Evolutionary conservation across 2,113 vertebrate species (phyloP), one percentile per base, ranked within the genome.

Genomic region (Oreochromis tanganicae): DNA sequence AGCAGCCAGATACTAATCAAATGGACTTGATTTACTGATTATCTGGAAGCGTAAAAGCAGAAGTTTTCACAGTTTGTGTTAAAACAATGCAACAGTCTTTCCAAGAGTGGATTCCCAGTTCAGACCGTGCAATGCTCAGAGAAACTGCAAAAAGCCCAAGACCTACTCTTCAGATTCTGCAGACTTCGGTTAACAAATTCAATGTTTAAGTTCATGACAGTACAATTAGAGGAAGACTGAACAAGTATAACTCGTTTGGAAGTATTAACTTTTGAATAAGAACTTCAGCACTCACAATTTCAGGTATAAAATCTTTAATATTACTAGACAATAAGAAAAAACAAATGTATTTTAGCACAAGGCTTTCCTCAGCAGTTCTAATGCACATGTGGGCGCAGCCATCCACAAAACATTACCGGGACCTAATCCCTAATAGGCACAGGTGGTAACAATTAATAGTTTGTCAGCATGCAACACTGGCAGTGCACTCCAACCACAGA

Each of bases 201-300:
- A 63, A 63, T 3, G 4, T 61, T 61, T 32, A 34, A 34, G 29
- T 32, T 61, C 3, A 61, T 61, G 57, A 61, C 16, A 24, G 63
- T 41, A 41, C 3, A 71, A 0, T 27, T 43, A 24, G 13, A 71
- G 43, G 21, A 43, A 71, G n/a, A 4, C 38, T 43, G 66, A 71
- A 71, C 7, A 71, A 43, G 5, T 16, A 71, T 14, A 24, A 41
- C 0, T 43, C 16, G n/a, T 24, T 24, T 71, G 66, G 12, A 43
- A 71, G n/a, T 24, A 24, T 43, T 4, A 43, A 38, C 6, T n/a
- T 38, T 2, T 41, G 34, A 68, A 41, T 41, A 38, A 21, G 19
- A 68, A 41, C 4, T 68, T 0, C 34, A 68, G 19, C 19, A 13
- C 0, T 68, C 34, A 21, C 19, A 68, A 13, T 41, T 68, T 0